Evolutionary conservation across 1,140 invertebrate genomes (phyloP).

Genomic region (Lethocerus indicus): DNA sequence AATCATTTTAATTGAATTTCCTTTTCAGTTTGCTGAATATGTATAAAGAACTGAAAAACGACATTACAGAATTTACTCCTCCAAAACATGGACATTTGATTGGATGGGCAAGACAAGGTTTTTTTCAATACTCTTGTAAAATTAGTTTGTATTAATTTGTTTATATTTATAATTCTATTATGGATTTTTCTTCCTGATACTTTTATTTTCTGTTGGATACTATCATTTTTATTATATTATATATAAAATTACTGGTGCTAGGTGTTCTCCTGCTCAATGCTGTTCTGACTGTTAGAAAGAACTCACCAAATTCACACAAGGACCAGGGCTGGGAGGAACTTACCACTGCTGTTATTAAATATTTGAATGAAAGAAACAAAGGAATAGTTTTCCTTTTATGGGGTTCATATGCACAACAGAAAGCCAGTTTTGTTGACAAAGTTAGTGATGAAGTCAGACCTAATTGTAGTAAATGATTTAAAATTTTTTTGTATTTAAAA

Average conservation of each 20-base stretch:
- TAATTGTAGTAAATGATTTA: background rate
- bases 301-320: conserved; percentile 44
- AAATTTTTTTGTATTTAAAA: background rate
- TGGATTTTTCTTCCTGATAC: background rate
- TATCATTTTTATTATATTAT: too few species aligned
- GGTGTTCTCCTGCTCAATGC: conserved; percentile 51
- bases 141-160: background rate
- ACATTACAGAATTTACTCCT: conserved; percentile 35
- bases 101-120: conserved; percentile 50
- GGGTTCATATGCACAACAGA: conserved; percentile 52
- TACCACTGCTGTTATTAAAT: conserved; percentile 44
- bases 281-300: conserved; percentile 38
- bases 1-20: conserved; percentile 11
- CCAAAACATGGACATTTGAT: conserved; percentile 41
- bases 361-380: conserved; percentile 30
- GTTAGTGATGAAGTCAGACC: conserved; percentile 10
- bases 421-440: conserved; percentile 25
- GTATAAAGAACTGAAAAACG: conserved; percentile 40
- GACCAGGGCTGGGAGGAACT: conserved; percentile 47
- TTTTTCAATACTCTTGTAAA: background rate
- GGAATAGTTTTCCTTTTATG: conserved; percentile 48
- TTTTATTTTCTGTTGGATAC: too few species aligned
- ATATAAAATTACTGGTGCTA: too few species aligned
- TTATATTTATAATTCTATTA: background rate
- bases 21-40: conserved; percentile 42